Percentiles rank a stretch among this genome's conserved stretches.
These are phyloP conservation scores for Melanerpes formicivorus DNA, from an alignment of 2,113 vertebrate species.

Conservation along the genomic window DNA sequence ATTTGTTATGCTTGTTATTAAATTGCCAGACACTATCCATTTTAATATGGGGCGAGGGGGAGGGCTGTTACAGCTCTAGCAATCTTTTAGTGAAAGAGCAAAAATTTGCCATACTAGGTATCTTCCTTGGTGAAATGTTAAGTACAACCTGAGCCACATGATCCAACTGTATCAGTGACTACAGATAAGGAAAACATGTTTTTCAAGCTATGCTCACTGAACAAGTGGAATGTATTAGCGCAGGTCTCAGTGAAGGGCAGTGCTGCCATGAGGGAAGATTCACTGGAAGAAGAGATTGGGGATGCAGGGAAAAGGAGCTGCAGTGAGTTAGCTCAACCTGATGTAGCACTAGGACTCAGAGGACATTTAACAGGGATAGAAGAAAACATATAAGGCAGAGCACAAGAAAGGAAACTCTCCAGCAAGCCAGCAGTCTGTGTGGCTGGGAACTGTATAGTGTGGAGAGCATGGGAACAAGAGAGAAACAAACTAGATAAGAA, in stretches of 20 bases:
- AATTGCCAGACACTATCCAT: neutral
- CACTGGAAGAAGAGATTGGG: neutral
- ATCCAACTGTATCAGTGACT: neutral
- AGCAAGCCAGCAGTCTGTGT: neutral
- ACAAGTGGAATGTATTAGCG: neutral
- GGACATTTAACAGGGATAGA: neutral
- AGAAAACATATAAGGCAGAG: neutral
- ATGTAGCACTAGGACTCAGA: neutral
- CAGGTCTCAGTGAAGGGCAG: neutral
- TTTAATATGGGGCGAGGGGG: neutral
- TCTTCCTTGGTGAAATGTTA: neutral
- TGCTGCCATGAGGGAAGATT: neutral
- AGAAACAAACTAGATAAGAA: neutral
- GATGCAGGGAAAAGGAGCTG: neutral
- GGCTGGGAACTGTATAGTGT: neutral
- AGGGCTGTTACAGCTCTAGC: neutral
- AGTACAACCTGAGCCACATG: neutral
- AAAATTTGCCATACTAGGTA: neutral
- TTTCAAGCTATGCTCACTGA: neutral
- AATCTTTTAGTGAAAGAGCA: neutral
- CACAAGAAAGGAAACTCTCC: neutral
- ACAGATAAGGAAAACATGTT: neutral
- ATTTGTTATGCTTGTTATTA: conserved; percentile 16
- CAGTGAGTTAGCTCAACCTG: neutral
- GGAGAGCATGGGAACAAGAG: neutral